These are phyloP conservation scores for Nyctibius bracteatus DNA, from an alignment of 2,113 vertebrate genomes.

Conservation along the genomic window DNA sequence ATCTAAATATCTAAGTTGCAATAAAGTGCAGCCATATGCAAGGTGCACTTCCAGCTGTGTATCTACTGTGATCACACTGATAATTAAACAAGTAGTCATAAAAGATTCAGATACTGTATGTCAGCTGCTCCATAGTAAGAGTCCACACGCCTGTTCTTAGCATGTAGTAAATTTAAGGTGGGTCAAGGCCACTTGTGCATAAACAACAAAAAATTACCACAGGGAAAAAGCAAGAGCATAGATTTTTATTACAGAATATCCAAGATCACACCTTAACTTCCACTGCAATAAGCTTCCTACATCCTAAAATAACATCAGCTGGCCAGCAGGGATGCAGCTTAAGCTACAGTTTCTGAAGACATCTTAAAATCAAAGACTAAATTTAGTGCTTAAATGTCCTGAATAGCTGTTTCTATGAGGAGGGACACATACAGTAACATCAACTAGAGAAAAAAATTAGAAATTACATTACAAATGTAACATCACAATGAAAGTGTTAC, in stretches of 20 bases:
- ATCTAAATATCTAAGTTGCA: not conserved
- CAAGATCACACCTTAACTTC: not conserved
- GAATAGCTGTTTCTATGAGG: not conserved
- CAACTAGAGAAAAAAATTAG: not conserved
- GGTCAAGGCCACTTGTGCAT: not conserved
- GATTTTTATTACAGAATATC: not conserved
- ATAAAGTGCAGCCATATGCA: fast-evolving
- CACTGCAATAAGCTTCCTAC: not conserved
- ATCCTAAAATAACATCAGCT: not conserved
- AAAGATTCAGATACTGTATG: not conserved
- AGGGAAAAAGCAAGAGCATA: not conserved
- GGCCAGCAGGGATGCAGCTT: not conserved
- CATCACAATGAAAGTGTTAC: not conserved
- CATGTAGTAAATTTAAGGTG: not conserved
- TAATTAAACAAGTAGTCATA: not conserved
- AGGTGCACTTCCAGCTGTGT: not conserved
- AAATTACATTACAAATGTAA: not conserved
- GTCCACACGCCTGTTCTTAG: not conserved
- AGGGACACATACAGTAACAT: not conserved
- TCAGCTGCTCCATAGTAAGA: not conserved
- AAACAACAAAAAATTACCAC: not conserved
- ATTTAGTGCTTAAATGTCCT: not conserved
- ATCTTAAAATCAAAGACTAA: not conserved
- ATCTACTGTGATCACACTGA: not conserved
- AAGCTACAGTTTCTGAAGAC: not conserved